phyloP scores from a whole-genome alignment of 2,113 vertebrate genomes.

The Notothenia rossii region DNA sequence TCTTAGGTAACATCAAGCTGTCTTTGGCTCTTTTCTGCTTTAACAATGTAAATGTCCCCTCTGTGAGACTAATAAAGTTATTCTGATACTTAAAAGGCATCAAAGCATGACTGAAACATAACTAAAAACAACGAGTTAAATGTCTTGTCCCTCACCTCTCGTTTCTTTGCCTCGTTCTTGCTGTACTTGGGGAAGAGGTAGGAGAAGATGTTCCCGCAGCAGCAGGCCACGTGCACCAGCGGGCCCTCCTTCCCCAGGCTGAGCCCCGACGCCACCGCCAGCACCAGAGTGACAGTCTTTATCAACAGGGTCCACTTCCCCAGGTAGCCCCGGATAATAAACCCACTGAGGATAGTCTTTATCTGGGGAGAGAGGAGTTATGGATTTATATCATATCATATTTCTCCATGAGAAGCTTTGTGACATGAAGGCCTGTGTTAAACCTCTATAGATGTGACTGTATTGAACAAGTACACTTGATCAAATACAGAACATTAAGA shows the following conservation, averaged over 20 bases:
- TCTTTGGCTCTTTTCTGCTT: too few species aligned
- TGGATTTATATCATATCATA: background rate
- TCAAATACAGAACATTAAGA: too few species aligned
- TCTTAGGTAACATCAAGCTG: too few species aligned
- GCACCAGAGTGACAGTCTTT: conserved; percentile 97
- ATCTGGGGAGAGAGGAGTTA: conserved; percentile 84
- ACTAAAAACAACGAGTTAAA: too few species aligned
- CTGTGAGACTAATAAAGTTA: too few species aligned
- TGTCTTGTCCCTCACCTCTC: conserved; percentile 86
- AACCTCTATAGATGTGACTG: too few species aligned
- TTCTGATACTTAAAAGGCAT: background rate
- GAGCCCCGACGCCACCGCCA: conserved; percentile 97
- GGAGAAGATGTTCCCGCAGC: conserved; percentile 99
- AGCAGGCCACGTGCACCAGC: conserved; percentile 97
- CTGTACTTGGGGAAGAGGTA: conserved; percentile 99
- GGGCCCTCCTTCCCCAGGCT: conserved; percentile 99
- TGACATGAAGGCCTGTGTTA: too few species aligned
- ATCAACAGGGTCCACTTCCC: conserved; percentile 99
- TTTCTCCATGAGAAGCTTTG: background rate
- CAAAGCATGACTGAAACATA: too few species aligned
- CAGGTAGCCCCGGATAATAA: conserved; percentile 98
- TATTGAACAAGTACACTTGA: too few species aligned
- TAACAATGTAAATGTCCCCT: too few species aligned
- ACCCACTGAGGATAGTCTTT: conserved; percentile 98
- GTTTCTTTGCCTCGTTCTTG: conserved; percentile 99